Conservation (phyloP, 2,113 vertebrate species). For the Chitala chitala region DNA sequence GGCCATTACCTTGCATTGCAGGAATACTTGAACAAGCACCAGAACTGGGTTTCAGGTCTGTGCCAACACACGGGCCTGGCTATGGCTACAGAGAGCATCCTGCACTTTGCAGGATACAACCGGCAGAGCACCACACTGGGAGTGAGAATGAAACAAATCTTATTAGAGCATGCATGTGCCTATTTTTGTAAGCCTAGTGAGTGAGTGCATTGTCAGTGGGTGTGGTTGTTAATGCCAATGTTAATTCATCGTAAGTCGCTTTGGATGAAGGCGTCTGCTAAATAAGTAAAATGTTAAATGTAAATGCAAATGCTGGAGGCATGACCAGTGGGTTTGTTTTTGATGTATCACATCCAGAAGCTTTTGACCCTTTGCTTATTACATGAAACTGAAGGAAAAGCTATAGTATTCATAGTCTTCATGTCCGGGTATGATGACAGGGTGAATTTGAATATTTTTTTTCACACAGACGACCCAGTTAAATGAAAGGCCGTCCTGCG, state of each 20-base stretch:
- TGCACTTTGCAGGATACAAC: slow-evolving; percentile 93
- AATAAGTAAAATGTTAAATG: no score
- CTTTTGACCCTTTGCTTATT: neutral
- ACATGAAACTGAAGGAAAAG: neutral
- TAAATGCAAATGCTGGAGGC: neutral
- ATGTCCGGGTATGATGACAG: neutral
- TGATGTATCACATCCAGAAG: neutral
- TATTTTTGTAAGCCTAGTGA: no score
- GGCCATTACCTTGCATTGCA: slow-evolving; percentile 36
- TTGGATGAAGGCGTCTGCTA: no score
- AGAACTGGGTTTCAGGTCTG: slow-evolving; percentile 90
- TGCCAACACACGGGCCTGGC: slow-evolving; percentile 94
- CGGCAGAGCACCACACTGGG: slow-evolving; percentile 86
- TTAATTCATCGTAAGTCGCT: no score
- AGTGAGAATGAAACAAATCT: slow-evolving; percentile 58
- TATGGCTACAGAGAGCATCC: slow-evolving; percentile 92
- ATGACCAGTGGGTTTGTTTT: neutral
- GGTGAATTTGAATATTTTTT: neutral
- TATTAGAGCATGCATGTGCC: no score
- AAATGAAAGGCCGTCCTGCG: slow-evolving; percentile 85
- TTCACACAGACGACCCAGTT: slow-evolving; percentile 74
- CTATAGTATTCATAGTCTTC: neutral
- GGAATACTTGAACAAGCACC: slow-evolving; percentile 94
- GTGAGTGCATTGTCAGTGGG: no score
- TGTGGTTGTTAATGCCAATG: no score